Conservation (phyloP, 2,888 invertebrate genomes). For the Scaptomyza parva region DNA sequence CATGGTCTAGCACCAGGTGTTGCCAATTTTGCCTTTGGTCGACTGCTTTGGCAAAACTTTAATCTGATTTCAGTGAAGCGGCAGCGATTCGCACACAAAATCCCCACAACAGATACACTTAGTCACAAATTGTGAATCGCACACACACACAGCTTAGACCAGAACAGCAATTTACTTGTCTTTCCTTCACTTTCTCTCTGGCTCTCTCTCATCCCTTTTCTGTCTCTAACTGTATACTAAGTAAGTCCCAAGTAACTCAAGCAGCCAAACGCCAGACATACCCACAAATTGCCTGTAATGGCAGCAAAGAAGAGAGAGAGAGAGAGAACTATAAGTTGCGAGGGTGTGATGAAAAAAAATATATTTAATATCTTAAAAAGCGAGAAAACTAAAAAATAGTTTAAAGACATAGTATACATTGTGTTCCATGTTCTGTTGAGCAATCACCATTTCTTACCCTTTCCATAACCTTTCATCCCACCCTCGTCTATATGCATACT, state of each 20-base stretch:
- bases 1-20: slow-evolving; percentile 36
- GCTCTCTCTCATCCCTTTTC: background rate
- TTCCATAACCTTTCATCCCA: background rate
- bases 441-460: background rate
- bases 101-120: slow-evolving; percentile 48
- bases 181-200: background rate
- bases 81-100: slow-evolving; percentile 21
- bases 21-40: slow-evolving; percentile 5
- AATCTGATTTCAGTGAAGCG: slow-evolving; percentile 65
- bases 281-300: slow-evolving; percentile 64
- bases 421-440: too few relatives aligned
- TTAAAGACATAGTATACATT: too few relatives aligned
- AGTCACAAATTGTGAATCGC: slow-evolving; percentile 48
- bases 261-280: slow-evolving; percentile 30
- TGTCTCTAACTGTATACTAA: slow-evolving; percentile 33
- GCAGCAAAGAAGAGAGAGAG: slow-evolving; percentile 1
- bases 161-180: slow-evolving; percentile 12
- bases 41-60: slow-evolving; percentile 52
- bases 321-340: slow-evolving; percentile 1
- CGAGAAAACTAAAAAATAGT: background rate
- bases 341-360: background rate
- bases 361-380: too few relatives aligned
- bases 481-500: background rate
- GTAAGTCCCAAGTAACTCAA: slow-evolving; percentile 61
- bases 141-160: slow-evolving; percentile 9